Conservation (phyloP, 2,113 vertebrate genomes). For the Bagarius yarrelli region DNA sequence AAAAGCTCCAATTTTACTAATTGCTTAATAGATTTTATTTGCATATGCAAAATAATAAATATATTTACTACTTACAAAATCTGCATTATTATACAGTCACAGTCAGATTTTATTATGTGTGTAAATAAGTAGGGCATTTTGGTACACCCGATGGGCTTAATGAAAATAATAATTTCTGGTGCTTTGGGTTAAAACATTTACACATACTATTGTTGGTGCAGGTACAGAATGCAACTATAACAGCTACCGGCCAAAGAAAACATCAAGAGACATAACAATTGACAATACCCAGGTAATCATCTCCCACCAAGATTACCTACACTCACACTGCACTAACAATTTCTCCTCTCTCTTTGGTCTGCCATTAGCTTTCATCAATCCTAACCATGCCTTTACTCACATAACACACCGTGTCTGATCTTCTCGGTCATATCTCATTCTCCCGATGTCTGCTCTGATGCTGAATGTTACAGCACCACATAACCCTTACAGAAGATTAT, state of each 20-base stretch:
- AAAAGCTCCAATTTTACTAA: neutral
- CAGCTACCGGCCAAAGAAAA: conserved; percentile 42
- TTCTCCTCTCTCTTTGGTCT: conserved; percentile 10
- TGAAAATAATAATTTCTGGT: neutral
- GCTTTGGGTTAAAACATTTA: neutral
- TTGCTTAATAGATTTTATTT: neutral
- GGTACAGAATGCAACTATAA: neutral
- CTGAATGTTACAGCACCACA: neutral
- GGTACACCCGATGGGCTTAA: neutral
- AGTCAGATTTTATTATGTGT: neutral
- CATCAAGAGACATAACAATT: conserved; percentile 23
- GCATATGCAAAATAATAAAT: neutral
- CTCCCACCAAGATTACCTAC: conserved; percentile 25
- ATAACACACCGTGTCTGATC: conserved; percentile 53
- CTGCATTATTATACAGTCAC: neutral
- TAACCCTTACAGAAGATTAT: conserved; percentile 2
- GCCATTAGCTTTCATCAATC: conserved; percentile 38
- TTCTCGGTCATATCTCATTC: conserved; percentile 45
- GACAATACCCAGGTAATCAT: conserved; percentile 11
- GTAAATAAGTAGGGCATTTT: neutral
- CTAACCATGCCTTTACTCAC: conserved; percentile 20
- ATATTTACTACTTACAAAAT: neutral
- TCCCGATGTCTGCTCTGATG: neutral
- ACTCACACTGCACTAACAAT: neutral
- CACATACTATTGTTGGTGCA: neutral